These are phyloP conservation scores for Seriola quinqueradiata DNA, from an alignment of 2,113 vertebrate genomes.

Conservation along the genomic window DNA sequence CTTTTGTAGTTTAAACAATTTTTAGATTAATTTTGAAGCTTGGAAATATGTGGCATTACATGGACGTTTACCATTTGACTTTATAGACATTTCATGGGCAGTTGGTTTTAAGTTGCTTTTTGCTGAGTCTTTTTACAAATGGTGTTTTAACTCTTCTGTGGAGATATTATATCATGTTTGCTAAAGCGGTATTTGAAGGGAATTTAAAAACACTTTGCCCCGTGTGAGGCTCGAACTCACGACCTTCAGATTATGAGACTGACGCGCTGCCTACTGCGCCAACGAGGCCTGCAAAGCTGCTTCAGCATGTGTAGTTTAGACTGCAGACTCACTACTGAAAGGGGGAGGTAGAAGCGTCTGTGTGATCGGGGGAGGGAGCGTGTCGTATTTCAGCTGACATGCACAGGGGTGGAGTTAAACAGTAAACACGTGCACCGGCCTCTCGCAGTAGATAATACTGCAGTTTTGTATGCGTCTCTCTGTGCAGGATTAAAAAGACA, in stretches of 20 bases:
- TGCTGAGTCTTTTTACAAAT: background rate
- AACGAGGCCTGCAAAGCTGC: background rate
- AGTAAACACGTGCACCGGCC: slow-evolving; percentile 17
- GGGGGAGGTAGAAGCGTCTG: background rate
- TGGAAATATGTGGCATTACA: too few species aligned
- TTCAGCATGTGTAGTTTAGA: fast-evolving
- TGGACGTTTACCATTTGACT: background rate
- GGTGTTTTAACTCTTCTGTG: too few species aligned
- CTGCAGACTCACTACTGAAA: background rate
- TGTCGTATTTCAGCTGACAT: slow-evolving; percentile 43
- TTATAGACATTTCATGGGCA: background rate
- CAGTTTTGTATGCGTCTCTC: background rate
- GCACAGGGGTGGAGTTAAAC: slow-evolving; percentile 18
- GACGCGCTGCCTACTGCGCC: slow-evolving; percentile 70
- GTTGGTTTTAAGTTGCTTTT: background rate
- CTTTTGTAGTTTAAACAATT: background rate
- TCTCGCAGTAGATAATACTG: slow-evolving; percentile 16
- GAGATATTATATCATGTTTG: fast-evolving
- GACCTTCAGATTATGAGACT: slow-evolving; percentile 75
- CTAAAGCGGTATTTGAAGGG: background rate
- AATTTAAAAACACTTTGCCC: slow-evolving; percentile 37
- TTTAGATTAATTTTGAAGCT: background rate
- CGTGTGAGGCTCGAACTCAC: slow-evolving; percentile 71
- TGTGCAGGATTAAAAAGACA: slow-evolving; percentile 16
- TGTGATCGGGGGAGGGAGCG: background rate